Evolutionary conservation across 2,888 invertebrate species (phyloP).

Genomic region (Synanthedon formicaeformis): DNA sequence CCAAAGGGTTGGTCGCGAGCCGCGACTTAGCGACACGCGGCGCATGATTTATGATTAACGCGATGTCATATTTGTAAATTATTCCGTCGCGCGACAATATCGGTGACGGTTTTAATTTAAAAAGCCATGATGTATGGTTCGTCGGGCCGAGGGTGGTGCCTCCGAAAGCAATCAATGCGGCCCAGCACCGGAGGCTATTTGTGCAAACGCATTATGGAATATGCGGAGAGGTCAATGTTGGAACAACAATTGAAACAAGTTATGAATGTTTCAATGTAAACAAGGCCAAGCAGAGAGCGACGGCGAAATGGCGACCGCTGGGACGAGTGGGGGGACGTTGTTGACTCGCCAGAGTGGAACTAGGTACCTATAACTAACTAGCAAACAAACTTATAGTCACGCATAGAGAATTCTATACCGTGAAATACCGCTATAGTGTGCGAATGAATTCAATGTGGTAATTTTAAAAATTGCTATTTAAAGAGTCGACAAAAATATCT

Average conservation of each 20-base stretch:
- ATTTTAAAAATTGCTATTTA: too few species aligned
- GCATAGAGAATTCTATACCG: too few species aligned
- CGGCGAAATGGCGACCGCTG: slow-evolving; percentile 11
- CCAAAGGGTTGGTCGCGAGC: neutral
- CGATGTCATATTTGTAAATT: slow-evolving; percentile 28
- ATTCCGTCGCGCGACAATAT: slow-evolving; percentile 32
- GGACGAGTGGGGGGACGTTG: neutral
- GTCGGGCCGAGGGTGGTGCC: slow-evolving; percentile 1
- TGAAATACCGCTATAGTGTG: too few species aligned
- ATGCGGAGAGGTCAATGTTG: too few species aligned
- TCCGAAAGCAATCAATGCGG: too few species aligned
- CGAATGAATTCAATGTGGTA: too few species aligned
- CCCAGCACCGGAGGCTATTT: too few species aligned
- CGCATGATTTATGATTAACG: slow-evolving; percentile 29
- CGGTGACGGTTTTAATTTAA: slow-evolving; percentile 49
- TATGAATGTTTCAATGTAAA: slow-evolving; percentile 16
- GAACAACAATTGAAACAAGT: slow-evolving; percentile 3
- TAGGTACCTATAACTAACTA: too few species aligned
- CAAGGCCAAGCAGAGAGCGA: slow-evolving; percentile 13
- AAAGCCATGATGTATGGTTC: slow-evolving; percentile 40
- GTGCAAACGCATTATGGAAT: too few species aligned
- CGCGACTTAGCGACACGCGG: slow-evolving; percentile 18
- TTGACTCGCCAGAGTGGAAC: neutral
- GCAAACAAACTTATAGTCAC: too few species aligned
- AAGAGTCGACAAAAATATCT: too few species aligned